Evolutionary conservation across 2,113 vertebrate species (phyloP).

Genomic region (Elanus axillaris): DNA sequence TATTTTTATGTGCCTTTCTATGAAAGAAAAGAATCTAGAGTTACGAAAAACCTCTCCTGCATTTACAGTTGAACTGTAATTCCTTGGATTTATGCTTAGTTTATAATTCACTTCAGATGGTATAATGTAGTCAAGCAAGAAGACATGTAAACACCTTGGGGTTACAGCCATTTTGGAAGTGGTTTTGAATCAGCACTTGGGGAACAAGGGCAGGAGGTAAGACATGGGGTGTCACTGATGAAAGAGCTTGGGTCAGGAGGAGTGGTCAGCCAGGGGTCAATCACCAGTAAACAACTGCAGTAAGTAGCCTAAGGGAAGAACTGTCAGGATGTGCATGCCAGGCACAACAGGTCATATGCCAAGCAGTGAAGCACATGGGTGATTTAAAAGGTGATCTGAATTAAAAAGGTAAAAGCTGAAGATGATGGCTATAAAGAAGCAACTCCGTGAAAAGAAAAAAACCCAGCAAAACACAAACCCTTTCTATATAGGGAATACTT

Average conservation of each 20-base stretch:
- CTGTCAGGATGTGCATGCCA: background rate
- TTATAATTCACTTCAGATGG: background rate
- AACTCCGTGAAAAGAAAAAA: background rate
- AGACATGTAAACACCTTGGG: background rate
- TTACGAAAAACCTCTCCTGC: background rate
- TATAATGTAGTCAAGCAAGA: background rate
- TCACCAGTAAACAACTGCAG: background rate
- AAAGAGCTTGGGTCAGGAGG: background rate
- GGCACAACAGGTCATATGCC: background rate
- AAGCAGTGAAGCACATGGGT: background rate
- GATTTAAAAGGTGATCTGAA: background rate
- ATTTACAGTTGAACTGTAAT: background rate
- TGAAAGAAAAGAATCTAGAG: background rate
- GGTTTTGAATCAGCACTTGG: background rate
- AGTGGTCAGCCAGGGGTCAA: background rate
- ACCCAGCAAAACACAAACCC: fast-evolving
- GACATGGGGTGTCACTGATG: background rate
- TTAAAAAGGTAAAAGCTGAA: background rate
- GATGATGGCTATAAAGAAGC: background rate
- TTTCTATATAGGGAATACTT: background rate
- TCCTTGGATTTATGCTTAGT: background rate
- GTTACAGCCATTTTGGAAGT: background rate
- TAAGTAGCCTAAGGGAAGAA: background rate
- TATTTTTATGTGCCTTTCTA: background rate
- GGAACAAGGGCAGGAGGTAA: background rate